Conservation (phyloP, 2,888 invertebrate genomes). For the Allacma fusca region DNA sequence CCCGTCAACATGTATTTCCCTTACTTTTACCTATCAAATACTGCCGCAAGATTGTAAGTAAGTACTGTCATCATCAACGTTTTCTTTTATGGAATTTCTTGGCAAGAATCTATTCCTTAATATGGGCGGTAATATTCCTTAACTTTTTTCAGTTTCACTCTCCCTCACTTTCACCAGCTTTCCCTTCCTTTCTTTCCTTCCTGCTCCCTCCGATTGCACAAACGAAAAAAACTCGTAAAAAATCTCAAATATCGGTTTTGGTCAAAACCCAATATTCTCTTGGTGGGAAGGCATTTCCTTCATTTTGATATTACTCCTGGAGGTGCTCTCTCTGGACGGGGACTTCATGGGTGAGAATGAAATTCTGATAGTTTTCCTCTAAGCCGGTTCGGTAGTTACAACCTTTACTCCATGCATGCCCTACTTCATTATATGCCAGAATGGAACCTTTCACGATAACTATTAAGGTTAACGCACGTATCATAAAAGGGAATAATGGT, state of each 20-base stretch:
- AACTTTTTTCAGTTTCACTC: not conserved
- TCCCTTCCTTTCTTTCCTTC: not conserved
- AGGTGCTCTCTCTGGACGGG: not conserved
- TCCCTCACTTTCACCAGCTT: not conserved
- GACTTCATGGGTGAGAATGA: not conserved
- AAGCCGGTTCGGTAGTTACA: not conserved
- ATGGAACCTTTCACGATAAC: not conserved
- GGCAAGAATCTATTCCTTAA: slow-evolving; percentile 17
- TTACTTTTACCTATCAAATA: not conserved
- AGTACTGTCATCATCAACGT: not conserved
- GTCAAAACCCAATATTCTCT: slow-evolving; percentile 23
- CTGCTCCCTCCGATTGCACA: not conserved
- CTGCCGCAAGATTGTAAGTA: not conserved
- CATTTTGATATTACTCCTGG: slow-evolving; percentile 3
- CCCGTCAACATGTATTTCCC: slow-evolving; percentile 33
- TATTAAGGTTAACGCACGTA: not conserved
- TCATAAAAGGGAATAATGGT: not conserved
- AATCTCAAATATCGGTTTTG: not conserved
- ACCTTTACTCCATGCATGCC: not conserved
- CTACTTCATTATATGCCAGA: slow-evolving; percentile 1
- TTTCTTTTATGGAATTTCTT: slow-evolving; percentile 33
- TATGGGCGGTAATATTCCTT: not conserved
- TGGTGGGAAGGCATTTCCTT: not conserved
- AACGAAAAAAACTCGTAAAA: not conserved
- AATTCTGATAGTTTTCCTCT: not conserved